Percentiles rank a stretch among this genome's conserved stretches.
Conservation (phyloP, 2,113 vertebrate genomes). For the Pimephales promelas region DNA sequence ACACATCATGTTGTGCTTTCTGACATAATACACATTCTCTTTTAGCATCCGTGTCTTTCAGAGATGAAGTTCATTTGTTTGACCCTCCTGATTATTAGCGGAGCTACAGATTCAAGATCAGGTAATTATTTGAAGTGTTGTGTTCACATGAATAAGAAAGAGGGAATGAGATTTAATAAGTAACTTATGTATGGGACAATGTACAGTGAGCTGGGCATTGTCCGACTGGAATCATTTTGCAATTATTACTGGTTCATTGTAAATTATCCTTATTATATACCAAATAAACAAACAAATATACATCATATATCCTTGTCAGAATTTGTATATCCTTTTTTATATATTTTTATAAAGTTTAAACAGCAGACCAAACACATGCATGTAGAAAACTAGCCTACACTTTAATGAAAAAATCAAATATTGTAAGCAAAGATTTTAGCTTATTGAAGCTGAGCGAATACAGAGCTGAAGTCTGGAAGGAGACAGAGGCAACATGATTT, state of each 20-base stretch:
- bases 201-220: neutral
- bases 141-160: neutral
- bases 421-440: neutral
- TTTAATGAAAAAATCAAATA: neutral
- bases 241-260: neutral
- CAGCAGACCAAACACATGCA: too few relatives aligned
- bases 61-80: neutral
- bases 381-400: too few relatives aligned
- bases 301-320: too few relatives aligned
- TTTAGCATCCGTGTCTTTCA: neutral
- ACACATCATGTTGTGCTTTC: neutral
- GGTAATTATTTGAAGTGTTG: neutral
- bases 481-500: neutral
- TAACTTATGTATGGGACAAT: neutral
- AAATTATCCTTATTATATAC: neutral
- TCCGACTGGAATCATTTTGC: neutral
- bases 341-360: too few relatives aligned
- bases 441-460: neutral
- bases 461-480: neutral
- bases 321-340: too few relatives aligned
- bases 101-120: constrained; percentile 10
- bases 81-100: neutral
- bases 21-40: too few relatives aligned
- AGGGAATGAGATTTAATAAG: neutral
- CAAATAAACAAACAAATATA: neutral